Evolutionary conservation across 2,888 invertebrate species (phyloP).

Genomic region (Odontomyia ornata): DNA sequence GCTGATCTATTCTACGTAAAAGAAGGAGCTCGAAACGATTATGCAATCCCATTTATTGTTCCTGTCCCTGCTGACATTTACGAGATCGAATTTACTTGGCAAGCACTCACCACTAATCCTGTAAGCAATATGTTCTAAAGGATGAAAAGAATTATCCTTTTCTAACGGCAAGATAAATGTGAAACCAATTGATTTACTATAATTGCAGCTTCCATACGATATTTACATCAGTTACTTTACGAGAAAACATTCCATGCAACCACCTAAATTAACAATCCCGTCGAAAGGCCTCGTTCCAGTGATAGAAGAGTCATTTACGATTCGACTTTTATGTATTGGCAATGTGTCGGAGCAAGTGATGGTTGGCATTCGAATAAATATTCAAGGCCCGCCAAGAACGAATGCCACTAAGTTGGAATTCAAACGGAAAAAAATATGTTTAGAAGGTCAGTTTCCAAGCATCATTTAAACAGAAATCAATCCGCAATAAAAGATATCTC

Average conservation of each 20-base stretch:
- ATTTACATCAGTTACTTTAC: constrained; percentile 78
- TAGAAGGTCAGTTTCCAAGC: constrained; percentile 69
- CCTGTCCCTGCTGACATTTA: constrained; percentile 81
- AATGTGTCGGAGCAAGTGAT: constrained; percentile 82
- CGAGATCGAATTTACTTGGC: constrained; percentile 87
- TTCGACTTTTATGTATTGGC: constrained; percentile 85
- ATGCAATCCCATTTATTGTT: constrained; percentile 84
- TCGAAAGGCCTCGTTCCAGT: constrained; percentile 81
- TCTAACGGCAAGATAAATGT: constrained; percentile 3
- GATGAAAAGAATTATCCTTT: background rate
- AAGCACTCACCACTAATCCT: constrained; percentile 76
- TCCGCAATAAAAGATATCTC: no score
- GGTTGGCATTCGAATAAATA: constrained; percentile 82
- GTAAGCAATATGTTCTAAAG: constrained; percentile 67
- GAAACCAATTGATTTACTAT: constrained; percentile 8
- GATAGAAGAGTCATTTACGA: constrained; percentile 78
- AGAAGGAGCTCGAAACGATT: constrained; percentile 84
- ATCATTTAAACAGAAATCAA: no score
- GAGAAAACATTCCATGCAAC: constrained; percentile 75
- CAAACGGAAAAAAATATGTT: constrained; percentile 87
- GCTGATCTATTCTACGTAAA: constrained; percentile 85
- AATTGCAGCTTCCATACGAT: constrained; percentile 75
- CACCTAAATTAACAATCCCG: constrained; percentile 85
- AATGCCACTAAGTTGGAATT: constrained; percentile 79
- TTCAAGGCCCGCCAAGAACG: constrained; percentile 77